Evolutionary conservation across 2,797 vertebrate genomes (phyloP), one percentile per base, ranked within the genome.

Genomic region (Sarcoramphus papa): DNA sequence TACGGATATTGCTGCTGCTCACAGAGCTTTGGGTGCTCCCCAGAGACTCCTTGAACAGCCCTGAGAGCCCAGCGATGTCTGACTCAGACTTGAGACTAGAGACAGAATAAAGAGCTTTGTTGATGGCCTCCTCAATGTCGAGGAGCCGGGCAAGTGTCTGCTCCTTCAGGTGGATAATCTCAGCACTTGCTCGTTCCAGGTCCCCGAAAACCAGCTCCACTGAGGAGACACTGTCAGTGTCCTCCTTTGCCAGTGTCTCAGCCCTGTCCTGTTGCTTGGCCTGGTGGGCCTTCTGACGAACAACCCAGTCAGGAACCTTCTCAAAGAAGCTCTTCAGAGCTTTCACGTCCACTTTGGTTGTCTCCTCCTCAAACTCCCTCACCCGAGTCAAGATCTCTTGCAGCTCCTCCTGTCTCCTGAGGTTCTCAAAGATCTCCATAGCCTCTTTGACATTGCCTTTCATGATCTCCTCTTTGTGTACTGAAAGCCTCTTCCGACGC

Each of bases 401-500:
- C 67, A 99, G 97, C 84, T 99, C 98, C 70, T 99, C 98, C 87
- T 98, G 99, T 88, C 98, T 98, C 85, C 98, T 98, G 75, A 99
- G 95, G 93, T 98, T 98, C 92, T 99, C 98, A 74, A 99, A 98
- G 88, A 98, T 99, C 81, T 99, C 98, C 98, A 98, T 98, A 65
- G 98, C 98, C 10, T 98, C 97, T 24, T 97, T 98, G 62, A 98
- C 97, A 20, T 99, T 99, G 62, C 98, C 99, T 97, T 98, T 99
- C 98, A 99, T 98, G 91, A 99, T 99, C 97, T 99, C 98, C 64
- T 99, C 99, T 97, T 98, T 99, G 97, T 99, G 99, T 57, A 99
- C 96, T 1, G 99, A 99, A 88, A 99, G 93, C 67, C 99, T 98
- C 97, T 99, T 98, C 50, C 98, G 94, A 74, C 98, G 98, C 84